Evolutionary conservation across 2,888 invertebrate species (phyloP), one percentile per base, ranked within the genome.

Genomic region (Cremastinae sp.): DNA sequence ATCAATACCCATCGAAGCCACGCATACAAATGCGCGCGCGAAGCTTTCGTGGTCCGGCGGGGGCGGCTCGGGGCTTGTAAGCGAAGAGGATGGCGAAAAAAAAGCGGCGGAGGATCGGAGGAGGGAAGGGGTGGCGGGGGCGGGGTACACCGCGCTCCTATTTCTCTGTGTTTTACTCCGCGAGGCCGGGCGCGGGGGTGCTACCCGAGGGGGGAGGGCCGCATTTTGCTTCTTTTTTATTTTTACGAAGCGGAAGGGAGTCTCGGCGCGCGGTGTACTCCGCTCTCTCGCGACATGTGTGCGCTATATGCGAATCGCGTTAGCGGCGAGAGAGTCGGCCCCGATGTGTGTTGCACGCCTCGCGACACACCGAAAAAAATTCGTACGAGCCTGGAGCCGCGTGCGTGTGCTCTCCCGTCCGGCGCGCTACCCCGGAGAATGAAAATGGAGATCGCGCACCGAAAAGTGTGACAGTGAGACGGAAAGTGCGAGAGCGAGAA

Each of bases 1-100:
- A 89, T 89, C 89, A 89, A 89, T 89, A 89, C 87, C 89, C 85
- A 89, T 89, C 89, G 89, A 88, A 89, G 83, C 88, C 88, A 89
- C 89, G 88, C 88, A 89, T 89, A 89, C 88, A 88, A 89, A 89
- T 88, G 86, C 86, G 85, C 71, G 86, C 86, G 85, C 71, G 72
- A 56, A 82, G 28, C 80, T 80, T 78, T 78, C 68, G 74, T 54
- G 75, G 38, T 69, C 47, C 36, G 66, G 12, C 47, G 51, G n/a
- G 2, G 18, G 9, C 53, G 49, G 45, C 20, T 43, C 53, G 41
- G 54, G 70, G 61, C 20, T 79, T 78, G 78, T 77, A 78, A 81
- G 75, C 78, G 79, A 81, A 82, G 76, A 74, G 82, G 64, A 53
- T 72, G 74, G 79, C n/a, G n/a, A n/a, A 69, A 59, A 62, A 62